These are phyloP conservation scores for Drosophila santomea DNA, from an alignment of 1,140 invertebrate genomes.

Conservation along the genomic window DNA sequence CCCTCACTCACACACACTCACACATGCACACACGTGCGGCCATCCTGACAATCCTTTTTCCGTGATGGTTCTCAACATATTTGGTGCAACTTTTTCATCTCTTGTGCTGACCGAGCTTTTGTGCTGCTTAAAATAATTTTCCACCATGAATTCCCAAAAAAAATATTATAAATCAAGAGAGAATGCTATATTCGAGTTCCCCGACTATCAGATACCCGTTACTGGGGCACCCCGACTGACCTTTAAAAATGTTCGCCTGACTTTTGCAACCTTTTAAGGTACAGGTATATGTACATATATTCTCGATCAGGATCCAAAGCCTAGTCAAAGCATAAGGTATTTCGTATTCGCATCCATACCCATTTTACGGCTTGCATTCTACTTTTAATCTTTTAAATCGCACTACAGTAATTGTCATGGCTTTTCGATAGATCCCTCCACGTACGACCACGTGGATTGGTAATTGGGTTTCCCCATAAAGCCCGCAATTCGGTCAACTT, in stretches of 20 bases:
- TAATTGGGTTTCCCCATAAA: slow-evolving; percentile 46
- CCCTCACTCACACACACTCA: background rate
- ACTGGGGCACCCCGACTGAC: background rate
- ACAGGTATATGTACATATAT: no score
- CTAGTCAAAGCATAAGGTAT: background rate
- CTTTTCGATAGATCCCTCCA: slow-evolving; percentile 38
- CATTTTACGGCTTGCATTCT: background rate
- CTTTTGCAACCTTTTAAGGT: background rate
- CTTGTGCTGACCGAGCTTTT: slow-evolving; percentile 18
- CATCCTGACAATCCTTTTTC: slow-evolving; percentile 54
- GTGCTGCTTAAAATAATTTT: slow-evolving; percentile 41
- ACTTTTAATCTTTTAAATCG: slow-evolving; percentile 28
- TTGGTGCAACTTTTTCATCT: slow-evolving; percentile 49
- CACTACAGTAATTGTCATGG: slow-evolving; percentile 48
- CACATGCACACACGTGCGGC: slow-evolving; percentile 38
- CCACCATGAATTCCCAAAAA: slow-evolving; percentile 12
- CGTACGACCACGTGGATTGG: slow-evolving; percentile 8
- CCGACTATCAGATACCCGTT: no score
- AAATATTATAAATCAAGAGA: slow-evolving; percentile 12
- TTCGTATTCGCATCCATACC: no score
- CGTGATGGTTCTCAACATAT: slow-evolving; percentile 50
- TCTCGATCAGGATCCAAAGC: no score
- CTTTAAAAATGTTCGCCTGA: slow-evolving; percentile 1
- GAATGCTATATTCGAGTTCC: no score
- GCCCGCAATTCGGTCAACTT: slow-evolving; percentile 21